Evolutionary conservation across 2,888 invertebrate genomes (phyloP).

Genomic region (Clanis bilineata): DNA sequence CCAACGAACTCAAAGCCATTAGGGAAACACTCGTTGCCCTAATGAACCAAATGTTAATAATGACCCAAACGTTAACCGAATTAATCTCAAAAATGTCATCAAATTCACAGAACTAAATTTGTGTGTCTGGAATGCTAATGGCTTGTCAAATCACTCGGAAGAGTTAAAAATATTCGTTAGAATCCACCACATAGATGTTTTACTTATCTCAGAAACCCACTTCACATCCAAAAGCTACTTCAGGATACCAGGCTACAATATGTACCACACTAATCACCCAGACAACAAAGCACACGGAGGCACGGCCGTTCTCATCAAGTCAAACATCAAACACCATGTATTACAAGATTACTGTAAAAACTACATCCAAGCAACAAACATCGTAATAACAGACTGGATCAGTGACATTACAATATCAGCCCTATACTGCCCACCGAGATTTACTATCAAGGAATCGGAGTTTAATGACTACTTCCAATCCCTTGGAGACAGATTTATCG

Average conservation of each 20-base stretch:
- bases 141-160: conserved; percentile 24
- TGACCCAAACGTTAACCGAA: background rate
- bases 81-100: background rate
- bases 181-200: conserved; percentile 25
- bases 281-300: conserved; percentile 33
- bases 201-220: conserved; percentile 31
- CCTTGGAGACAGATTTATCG: conserved; percentile 12
- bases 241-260: conserved; percentile 21
- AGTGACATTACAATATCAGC: conserved; percentile 21
- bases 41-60: conserved; percentile 1
- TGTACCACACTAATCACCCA: conserved; percentile 31
- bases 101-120: conserved; percentile 20
- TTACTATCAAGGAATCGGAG: conserved; percentile 9
- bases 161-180: conserved; percentile 23
- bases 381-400: conserved; percentile 17
- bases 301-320: conserved; percentile 26
- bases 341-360: conserved; percentile 15
- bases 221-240: conserved; percentile 24
- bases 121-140: conserved; percentile 32
- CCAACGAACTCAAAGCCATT: background rate
- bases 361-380: conserved; percentile 24
- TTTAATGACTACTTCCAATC: conserved; percentile 16
- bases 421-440: conserved; percentile 25
- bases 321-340: conserved; percentile 24
- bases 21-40: no score